These are phyloP conservation scores for Falco cherrug DNA, from an alignment of 2,797 vertebrate genomes.

Conservation along the genomic window DNA sequence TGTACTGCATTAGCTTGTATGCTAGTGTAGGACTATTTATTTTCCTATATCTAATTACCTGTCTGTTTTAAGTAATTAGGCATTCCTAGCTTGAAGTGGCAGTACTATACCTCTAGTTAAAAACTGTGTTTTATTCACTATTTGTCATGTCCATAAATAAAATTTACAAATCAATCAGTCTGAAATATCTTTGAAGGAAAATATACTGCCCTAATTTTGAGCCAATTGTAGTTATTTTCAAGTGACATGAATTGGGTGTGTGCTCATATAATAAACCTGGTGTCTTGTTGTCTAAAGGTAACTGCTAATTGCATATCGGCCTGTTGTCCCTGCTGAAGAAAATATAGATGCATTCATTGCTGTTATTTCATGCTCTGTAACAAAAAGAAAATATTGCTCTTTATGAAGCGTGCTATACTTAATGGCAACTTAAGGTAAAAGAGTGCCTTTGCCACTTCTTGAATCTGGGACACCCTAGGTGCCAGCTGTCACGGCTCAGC, in stretches of 20 bases:
- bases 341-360: constrained; percentile 43
- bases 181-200: constrained; percentile 11
- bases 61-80: constrained; percentile 32
- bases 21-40: neutral
- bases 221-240: constrained; percentile 20
- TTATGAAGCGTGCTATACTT: constrained; percentile 61
- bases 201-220: neutral
- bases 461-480: constrained; percentile 93
- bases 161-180: constrained; percentile 9
- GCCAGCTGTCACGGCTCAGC: constrained; percentile 98
- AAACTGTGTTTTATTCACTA: neutral
- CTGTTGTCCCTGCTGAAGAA: constrained; percentile 24
- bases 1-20: neutral
- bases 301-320: constrained; percentile 66
- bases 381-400: constrained; percentile 60
- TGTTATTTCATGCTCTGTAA: constrained; percentile 56
- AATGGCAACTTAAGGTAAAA: constrained; percentile 71
- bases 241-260: constrained; percentile 49
- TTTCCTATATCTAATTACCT: neutral
- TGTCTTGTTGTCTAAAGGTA: constrained; percentile 66
- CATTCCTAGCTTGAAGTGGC: neutral
- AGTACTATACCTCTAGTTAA: neutral
- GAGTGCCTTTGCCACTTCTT: constrained; percentile 86
- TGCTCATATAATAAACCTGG: constrained; percentile 14
- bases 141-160: constrained; percentile 2